Base-by-base conservation (phyloP, 1,140 invertebrate species). In the Meteorus sp. region DNA sequence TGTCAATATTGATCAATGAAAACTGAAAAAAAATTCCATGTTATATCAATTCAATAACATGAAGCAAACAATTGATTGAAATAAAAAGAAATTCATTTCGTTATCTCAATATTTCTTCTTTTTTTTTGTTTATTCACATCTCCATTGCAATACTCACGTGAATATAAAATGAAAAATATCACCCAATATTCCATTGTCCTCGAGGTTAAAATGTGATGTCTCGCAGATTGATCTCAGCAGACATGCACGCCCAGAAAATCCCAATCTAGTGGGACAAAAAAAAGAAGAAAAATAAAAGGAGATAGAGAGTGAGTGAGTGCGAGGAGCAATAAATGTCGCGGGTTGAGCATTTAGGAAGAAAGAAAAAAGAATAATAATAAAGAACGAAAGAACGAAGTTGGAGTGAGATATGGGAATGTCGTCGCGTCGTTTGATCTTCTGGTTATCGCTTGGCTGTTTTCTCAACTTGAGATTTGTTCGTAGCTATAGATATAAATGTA, bases 181-280 rank as follows among this genome's bases (percentile, higher is more conserved):
- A 45, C 78, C 79, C 39, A 80, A 68, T 59, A 81, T 63, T 11
- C 77, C 77, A 59, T 77, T 78, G 60, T 79, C 73, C 43, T 62
- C 63, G 22, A 81, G 64, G 23, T 76, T 66, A 52, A 68, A 65
- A 51, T 73, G 69, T 13, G 76, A 73, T 56, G 73, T 71, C 60
- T 80, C 78, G 59, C 79, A 81, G 58, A 81, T 78, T 20, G 73
- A 71, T 65, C 77, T 70, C 56, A 80, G 68, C 9, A 81, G 69
- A 62, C 79, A 80, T 2, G 64, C 63, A 59, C 72, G 71, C 41
- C 77, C 78, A 11, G 68, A 59, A 60, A 70, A 73, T 22, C 76
- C 74, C 50, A 64, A 65, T 51, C 76, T 22, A 20, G 3, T 20
- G 44, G 9, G 11, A 22, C n/a, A 27, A n/a, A 31, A 50, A 25